Conservation (phyloP, 1,140 invertebrate genomes). For the Octopus sinensis region DNA sequence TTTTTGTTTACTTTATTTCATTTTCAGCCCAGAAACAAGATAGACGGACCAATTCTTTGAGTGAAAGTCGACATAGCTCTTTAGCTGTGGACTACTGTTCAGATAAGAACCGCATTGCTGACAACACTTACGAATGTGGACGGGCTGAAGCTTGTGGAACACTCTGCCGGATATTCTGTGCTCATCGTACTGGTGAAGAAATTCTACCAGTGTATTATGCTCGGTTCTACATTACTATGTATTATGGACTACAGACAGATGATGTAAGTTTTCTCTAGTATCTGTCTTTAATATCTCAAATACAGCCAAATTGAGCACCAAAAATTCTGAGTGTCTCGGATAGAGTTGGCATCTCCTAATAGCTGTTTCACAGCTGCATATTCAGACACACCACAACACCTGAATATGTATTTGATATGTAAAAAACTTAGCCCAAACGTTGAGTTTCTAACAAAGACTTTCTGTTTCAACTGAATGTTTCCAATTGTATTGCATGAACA, state of each 20-base stretch:
- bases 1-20: neutral
- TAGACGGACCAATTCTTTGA: slow-evolving; percentile 44
- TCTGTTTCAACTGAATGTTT: too few relatives aligned
- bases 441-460: too few relatives aligned
- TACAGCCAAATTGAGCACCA: too few relatives aligned
- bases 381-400: too few relatives aligned
- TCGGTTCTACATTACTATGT: slow-evolving; percentile 87
- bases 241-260: slow-evolving; percentile 76
- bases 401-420: too few relatives aligned
- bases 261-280: slow-evolving; percentile 31
- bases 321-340: too few relatives aligned
- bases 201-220: slow-evolving; percentile 92
- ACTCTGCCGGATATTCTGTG: slow-evolving; percentile 90
- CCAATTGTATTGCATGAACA: too few relatives aligned
- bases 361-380: too few relatives aligned
- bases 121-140: slow-evolving; percentile 64
- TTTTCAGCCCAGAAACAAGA: slow-evolving; percentile 31
- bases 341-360: too few relatives aligned
- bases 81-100: slow-evolving; percentile 34
- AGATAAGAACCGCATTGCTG: slow-evolving; percentile 23
- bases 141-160: slow-evolving; percentile 92
- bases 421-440: too few relatives aligned
- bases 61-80: slow-evolving; percentile 41
- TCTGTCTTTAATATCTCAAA: too few relatives aligned
- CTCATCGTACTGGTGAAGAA: slow-evolving; percentile 92